Percentiles rank a stretch among this genome's conserved stretches.
These are phyloP conservation scores for Centrocercus urophasianus DNA, from an alignment of 2,113 vertebrate species.

Conservation along the genomic window DNA sequence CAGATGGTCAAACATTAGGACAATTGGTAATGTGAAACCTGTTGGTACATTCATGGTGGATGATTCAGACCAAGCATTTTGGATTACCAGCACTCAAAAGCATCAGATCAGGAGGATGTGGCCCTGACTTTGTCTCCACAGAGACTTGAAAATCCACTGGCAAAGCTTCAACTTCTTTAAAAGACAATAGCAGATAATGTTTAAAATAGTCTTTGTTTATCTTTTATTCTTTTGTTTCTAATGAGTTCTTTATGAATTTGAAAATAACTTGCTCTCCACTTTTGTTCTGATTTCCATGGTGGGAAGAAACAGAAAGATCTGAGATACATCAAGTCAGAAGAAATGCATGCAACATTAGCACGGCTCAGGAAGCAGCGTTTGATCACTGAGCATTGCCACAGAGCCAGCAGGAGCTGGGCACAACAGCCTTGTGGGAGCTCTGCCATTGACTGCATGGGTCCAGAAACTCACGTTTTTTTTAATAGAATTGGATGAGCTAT, in stretches of 20 bases:
- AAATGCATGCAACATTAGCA: constrained; percentile 10
- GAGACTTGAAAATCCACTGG: constrained; percentile 41
- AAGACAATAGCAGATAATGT: constrained; percentile 44
- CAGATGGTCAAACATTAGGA: constrained; percentile 29
- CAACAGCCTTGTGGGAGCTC: neutral
- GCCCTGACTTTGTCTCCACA: neutral
- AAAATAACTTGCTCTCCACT: constrained; percentile 5
- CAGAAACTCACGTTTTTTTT: neutral
- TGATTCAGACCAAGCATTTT: constrained; percentile 24
- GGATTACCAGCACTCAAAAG: neutral
- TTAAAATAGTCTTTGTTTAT: constrained; percentile 35
- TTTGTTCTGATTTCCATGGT: constrained; percentile 32
- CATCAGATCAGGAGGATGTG: neutral
- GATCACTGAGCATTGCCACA: neutral
- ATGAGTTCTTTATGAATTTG: constrained; percentile 15
- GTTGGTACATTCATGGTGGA: neutral
- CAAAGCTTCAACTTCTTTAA: constrained; percentile 30
- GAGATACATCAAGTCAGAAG: neutral
- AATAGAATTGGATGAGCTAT: neutral
- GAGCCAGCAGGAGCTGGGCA: neutral
- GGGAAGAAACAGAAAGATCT: constrained; percentile 19
- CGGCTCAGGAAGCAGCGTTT: neutral
- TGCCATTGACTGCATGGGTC: neutral
- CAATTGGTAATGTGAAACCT: constrained; percentile 30
- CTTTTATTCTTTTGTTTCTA: constrained; percentile 47